Evolutionary conservation across 2,113 vertebrate genomes (phyloP).

Genomic region (Mesoclemmys tuberculata): DNA sequence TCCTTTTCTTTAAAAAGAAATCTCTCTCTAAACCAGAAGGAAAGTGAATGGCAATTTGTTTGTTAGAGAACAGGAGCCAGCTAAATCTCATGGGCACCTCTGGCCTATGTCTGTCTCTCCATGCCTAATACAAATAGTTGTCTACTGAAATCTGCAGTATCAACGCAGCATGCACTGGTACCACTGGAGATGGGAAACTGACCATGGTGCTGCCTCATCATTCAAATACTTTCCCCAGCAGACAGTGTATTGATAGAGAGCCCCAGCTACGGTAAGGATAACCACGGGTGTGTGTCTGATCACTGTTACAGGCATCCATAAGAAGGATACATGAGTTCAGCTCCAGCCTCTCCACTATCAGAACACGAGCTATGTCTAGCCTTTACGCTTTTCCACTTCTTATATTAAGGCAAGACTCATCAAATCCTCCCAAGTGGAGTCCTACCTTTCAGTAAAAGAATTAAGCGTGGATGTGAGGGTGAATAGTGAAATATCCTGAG

Average conservation of each 20-base stretch:
- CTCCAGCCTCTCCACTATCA: background rate
- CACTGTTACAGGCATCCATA: background rate
- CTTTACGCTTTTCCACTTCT: background rate
- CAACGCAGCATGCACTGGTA: background rate
- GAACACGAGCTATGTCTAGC: background rate
- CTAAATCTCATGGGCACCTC: background rate
- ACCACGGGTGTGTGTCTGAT: background rate
- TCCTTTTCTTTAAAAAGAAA: background rate
- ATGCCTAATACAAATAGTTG: background rate
- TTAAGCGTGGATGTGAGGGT: rapidly evolving
- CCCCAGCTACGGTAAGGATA: background rate
- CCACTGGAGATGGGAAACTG: background rate
- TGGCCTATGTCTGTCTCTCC: rapidly evolving
- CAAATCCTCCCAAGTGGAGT: rapidly evolving
- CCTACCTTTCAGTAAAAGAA: background rate
- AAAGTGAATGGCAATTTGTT: background rate
- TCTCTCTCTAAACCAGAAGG: background rate
- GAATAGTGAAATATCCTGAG: background rate
- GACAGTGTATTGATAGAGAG: background rate
- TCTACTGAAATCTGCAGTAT: slow-evolving; percentile 7
- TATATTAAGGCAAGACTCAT: background rate
- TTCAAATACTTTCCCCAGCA: background rate
- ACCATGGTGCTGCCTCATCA: background rate
- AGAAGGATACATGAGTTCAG: background rate
- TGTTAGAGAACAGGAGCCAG: background rate